Evolutionary conservation across 1,140 invertebrate species (phyloP), one percentile per base, ranked within the genome.

Genomic region (Nilaparvata lugens): DNA sequence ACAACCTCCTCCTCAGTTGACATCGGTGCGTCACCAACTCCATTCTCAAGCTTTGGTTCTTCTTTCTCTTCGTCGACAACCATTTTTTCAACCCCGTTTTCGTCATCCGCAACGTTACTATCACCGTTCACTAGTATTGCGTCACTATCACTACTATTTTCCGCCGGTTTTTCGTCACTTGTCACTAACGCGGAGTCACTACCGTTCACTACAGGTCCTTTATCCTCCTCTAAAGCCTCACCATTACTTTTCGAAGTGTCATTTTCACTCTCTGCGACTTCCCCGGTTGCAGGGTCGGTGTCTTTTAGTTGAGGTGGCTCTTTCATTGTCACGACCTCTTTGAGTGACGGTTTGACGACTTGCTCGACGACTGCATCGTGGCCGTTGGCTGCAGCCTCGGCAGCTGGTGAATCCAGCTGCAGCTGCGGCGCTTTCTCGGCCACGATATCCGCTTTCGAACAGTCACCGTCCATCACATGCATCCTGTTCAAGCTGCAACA

Each of bases 401-500:
- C 19, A 14, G 62, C 18, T 7, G 45, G 51, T 16, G 31, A 35
- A 11, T 35, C 7, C 31, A 35, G 31, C 31, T 35, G 31, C 31
- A 63, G 31, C 14, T 58, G 45, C 24, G 60, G 55, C 13, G 60
- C 60, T 23, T 54, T 62, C 6, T 53, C 62, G 14, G 52, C 62
- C 16, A 61, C 58, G 19, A 61, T 61, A 42, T 54, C 54, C 19
- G 45, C 23, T 51, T 67, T 61, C 14, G 63, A 61, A 21, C 61
- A 48, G 13, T 67, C 65, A 31, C 57, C 65, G 19, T 67, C 65
- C 63, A 67, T 65, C 14, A 67, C 56, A 55, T 67, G 65, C 65
- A 67, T 67, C 61, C 58, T 67, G 54, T 66, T 66, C 25, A 65
- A 43, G 40, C 65, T 67, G 64, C 9, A 63, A 67, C 58, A 61